Percentiles rank a stretch among this genome's conserved stretches.
Evolutionary conservation across 1,140 invertebrate species (phyloP).

Genomic region (Platyura marginata): DNA sequence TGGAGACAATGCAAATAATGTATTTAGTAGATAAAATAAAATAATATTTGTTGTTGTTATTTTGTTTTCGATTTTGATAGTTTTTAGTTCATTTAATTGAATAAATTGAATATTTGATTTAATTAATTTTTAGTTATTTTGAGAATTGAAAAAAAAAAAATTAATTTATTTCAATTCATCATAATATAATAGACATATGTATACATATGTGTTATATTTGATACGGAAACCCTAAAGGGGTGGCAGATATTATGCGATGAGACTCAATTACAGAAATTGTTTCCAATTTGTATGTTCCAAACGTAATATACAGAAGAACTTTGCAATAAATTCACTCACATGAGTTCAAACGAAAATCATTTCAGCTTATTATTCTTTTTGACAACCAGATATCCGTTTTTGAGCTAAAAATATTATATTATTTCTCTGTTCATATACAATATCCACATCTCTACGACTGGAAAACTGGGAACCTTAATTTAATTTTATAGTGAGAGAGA

Average conservation of each 20-base stretch:
- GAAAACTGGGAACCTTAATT: too few relatives aligned
- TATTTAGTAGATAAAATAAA: background rate
- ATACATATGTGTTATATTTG: background rate
- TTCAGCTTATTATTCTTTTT: constrained; percentile 2
- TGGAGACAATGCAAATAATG: background rate
- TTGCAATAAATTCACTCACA: background rate
- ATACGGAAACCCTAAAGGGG: background rate
- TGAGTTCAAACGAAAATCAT: constrained; percentile 1
- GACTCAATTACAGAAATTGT: background rate
- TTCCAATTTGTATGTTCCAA: background rate
- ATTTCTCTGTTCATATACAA: background rate
- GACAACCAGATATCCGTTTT: constrained; percentile 2
- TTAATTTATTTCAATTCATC: background rate
- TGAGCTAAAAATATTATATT: background rate
- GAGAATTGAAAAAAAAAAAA: background rate
- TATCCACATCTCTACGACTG: too few relatives aligned
- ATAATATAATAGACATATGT: background rate
- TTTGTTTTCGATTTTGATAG: background rate
- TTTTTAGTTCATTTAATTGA: background rate
- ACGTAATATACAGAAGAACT: background rate
- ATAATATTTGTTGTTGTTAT: background rate
- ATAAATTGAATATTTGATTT: background rate
- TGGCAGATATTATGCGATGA: background rate
- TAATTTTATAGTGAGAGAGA: too few relatives aligned
- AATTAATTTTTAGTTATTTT: too few relatives aligned